Evolutionary conservation across 2,888 invertebrate genomes (phyloP), one percentile per base, ranked within the genome.

Genomic region (Morpho helenor): DNA sequence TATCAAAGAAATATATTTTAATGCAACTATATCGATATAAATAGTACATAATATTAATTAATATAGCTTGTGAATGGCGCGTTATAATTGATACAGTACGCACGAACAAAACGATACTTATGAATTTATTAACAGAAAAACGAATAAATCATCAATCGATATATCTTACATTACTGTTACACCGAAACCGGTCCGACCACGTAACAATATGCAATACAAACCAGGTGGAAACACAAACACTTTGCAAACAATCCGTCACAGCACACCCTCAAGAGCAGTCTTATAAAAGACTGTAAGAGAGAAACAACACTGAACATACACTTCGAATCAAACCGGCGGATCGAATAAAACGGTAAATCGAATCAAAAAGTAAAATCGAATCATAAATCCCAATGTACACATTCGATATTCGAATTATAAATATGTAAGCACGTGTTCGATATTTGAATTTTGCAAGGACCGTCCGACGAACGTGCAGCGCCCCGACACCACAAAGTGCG

Each of bases 171-270:
- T 48, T 48, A 44, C 54, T 42, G 46, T 7, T 44, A 55, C 51
- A 60, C 64, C 58, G 51, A 56, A 74, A 77, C 79, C 76, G 79
- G 76, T 70, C 74, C 73, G 74, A 76, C 78, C 46, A 42, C 62
- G 68, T 69, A 67, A 66, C 69, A 66, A 68, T 62, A 60, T 56
- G 56, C 49, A 60, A 64, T 66, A 65, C 67, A 59, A 69, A 66
- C 67, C 64, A 59, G 47, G 57, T 49, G 56, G 47, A 53, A 57
- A 60, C 52, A 60, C 51, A 61, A 49, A 10, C 31, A 52, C 44
- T 8, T 43, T 22, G 48, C 43, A 31, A 57, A 16, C 10, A 52
- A 57, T 56, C 10, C 42, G 55, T 54, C 54, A 57, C 50, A 50
- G 44, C 57, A 61, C 61, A 52, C 56, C 58, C 64, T 60, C 60